Percentiles rank a stretch among this genome's conserved stretches.
These are phyloP conservation scores for Tympanuchus pallidicinctus DNA, from an alignment of 2,113 vertebrate species.

Conservation along the genomic window DNA sequence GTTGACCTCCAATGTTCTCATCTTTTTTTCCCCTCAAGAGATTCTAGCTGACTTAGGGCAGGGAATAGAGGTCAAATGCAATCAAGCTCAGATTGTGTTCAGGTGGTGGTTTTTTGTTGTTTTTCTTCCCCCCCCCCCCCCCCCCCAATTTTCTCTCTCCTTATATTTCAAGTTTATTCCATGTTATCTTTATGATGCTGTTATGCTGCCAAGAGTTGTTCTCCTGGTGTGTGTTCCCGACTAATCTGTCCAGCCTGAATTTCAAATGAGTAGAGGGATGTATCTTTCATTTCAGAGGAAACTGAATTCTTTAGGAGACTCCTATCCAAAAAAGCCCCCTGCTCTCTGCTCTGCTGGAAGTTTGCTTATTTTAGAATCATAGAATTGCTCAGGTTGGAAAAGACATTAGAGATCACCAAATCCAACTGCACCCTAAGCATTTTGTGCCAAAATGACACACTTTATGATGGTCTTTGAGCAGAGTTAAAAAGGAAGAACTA, in stretches of 20 bases:
- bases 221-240: not conserved
- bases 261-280: not conserved
- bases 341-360: not conserved
- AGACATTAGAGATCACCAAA: too few species aligned
- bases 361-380: not conserved
- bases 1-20: not conserved
- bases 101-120: not conserved
- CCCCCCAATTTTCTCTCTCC: not conserved
- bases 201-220: not conserved
- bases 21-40: not conserved
- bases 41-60: not conserved
- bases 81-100: not conserved
- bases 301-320: not conserved
- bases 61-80: not conserved
- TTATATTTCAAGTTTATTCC: not conserved
- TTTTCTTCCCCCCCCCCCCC: too few species aligned
- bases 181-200: not conserved
- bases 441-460: not conserved
- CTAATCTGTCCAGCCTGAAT: not conserved
- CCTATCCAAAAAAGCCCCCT: not conserved
- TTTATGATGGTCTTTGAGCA: not conserved
- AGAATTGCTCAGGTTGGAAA: too few species aligned
- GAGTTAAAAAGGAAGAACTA: not conserved
- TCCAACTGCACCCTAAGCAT: too few species aligned
- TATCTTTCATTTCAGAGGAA: not conserved